A percentile compares a stretch with the other conserved stretches of the same genome.
Evolutionary conservation across 2,888 invertebrate species (phyloP).

Genomic region (Eupithecia insigniata): DNA sequence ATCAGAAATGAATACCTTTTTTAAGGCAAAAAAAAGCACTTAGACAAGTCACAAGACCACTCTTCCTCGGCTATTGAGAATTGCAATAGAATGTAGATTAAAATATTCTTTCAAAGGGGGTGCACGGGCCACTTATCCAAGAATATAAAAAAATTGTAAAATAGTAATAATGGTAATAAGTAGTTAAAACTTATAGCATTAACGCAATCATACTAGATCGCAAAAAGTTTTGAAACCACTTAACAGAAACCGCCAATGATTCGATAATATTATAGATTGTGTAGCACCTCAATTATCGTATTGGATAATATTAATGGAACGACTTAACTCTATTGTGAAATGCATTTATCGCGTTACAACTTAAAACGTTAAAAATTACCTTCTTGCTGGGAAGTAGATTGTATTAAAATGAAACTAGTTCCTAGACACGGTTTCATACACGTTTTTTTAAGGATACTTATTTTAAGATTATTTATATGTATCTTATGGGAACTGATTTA

Average conservation of each 20-base stretch:
- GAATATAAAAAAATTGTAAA: not conserved
- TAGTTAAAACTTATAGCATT: not conserved
- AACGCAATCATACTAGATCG: constrained; percentile 6
- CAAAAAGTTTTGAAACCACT: constrained; percentile 23
- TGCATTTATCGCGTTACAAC: constrained; percentile 17
- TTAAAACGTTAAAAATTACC: constrained; percentile 2
- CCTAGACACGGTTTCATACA: no score
- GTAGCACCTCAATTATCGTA: constrained; percentile 42
- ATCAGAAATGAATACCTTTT: no score
- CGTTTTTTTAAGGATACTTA: no score
- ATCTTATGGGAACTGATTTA: no score
- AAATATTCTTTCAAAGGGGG: no score
- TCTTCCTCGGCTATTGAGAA: no score
- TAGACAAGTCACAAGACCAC: no score
- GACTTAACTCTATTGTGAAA: constrained; percentile 43
- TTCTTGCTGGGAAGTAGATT: not conserved
- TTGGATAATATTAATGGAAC: constrained; percentile 45
- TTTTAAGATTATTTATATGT: no score
- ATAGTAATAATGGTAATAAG: not conserved
- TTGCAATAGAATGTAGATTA: not conserved
- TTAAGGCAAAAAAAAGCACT: no score
- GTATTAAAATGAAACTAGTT: no score
- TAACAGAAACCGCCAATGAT: constrained; percentile 32
- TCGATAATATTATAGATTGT: constrained; percentile 44
- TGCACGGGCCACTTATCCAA: not conserved